Base-by-base conservation (phyloP, 2,797 vertebrate species). In the Prionace glauca region DNA sequence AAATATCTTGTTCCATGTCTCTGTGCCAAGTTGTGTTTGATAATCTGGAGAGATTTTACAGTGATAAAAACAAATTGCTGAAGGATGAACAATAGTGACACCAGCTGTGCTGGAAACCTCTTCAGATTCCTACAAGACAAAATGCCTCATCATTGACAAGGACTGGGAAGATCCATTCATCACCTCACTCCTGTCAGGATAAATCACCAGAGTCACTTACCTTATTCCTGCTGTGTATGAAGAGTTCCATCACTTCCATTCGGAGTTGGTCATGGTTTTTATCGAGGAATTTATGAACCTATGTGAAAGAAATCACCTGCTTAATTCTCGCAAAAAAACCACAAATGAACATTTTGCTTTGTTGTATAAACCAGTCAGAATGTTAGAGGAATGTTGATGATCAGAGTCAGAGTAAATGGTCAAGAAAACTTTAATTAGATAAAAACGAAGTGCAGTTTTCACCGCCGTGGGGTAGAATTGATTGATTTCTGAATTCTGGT, bases 221-320 rank as follows among this genome's bases (percentile, higher is more conserved):
- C 98, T 98, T 97, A 95, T 98, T 97, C 41, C 96, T 97, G 97
- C 99, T 99, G 96, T 98, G 97, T 95, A 97, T 97, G 95, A 99
- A 98, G 95, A 99, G 97, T n/a, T 98, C 98, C 96, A 98, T 96
- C 95, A 98, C 98, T 3, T 98, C 98, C 14, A 97, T 96, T 87
- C 96, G 97, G 94, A 99, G 97, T 87, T 97, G 97, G 96, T 99
- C 98, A 29, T 98, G 97, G 96, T 99, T 99, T 97, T 99, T 99
- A 96, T 97, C 98, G 96, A 99, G 96, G 96, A 99, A 99, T 91
- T 99, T 98, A 96, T 98, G 98, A 95, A 99, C 99, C 99, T 99
- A 96, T 26, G 95, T 96, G 90, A 92, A 67, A 69, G 62, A 69
- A 92, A 20, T 67, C 3, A 65, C 1, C n/a, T 65, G 60, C 32